phyloP scores from a whole-genome alignment of 2,888 invertebrate species.

The Abrostola triplasia region DNA sequence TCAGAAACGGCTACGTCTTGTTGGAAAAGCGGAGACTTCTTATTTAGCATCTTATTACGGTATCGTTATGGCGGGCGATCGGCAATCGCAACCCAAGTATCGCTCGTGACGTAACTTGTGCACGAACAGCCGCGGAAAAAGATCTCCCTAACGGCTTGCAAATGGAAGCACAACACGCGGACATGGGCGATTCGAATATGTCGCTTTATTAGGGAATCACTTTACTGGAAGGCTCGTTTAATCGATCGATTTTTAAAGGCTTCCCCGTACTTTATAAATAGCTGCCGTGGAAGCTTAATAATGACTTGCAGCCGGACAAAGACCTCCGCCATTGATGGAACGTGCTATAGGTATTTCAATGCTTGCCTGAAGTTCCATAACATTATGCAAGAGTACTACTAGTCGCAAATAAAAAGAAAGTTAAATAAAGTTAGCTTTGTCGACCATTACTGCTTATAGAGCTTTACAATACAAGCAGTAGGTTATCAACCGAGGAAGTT shows the following conservation, averaged over 20 bases:
- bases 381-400: not conserved
- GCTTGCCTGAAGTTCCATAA: not conserved
- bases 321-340: conserved; percentile 4
- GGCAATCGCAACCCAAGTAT: conserved; percentile 53
- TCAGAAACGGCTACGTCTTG: conserved; percentile 14
- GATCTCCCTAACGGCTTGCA: conserved; percentile 41
- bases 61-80: conserved; percentile 34
- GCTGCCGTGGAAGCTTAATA: conserved; percentile 30
- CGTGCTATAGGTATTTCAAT: conserved; percentile 6
- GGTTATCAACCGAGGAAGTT: conserved; percentile 2
- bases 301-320: conserved; percentile 11
- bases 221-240: conserved; percentile 38
- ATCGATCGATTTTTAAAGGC: conserved; percentile 50
- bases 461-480: not conserved
- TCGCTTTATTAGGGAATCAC: conserved; percentile 36
- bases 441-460: conserved; percentile 4
- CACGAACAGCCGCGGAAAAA: conserved; percentile 45
- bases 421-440: not conserved
- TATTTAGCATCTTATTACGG: conserved; percentile 58
- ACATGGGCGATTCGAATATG: conserved; percentile 33
- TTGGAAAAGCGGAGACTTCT: conserved; percentile 50
- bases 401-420: not conserved
- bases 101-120: conserved; percentile 54
- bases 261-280: conserved; percentile 42
- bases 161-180: conserved; percentile 38